Evolutionary conservation across 2,113 vertebrate species (phyloP), one percentile per base, ranked within the genome.

Genomic region (Tragelaphus scriptus): DNA sequence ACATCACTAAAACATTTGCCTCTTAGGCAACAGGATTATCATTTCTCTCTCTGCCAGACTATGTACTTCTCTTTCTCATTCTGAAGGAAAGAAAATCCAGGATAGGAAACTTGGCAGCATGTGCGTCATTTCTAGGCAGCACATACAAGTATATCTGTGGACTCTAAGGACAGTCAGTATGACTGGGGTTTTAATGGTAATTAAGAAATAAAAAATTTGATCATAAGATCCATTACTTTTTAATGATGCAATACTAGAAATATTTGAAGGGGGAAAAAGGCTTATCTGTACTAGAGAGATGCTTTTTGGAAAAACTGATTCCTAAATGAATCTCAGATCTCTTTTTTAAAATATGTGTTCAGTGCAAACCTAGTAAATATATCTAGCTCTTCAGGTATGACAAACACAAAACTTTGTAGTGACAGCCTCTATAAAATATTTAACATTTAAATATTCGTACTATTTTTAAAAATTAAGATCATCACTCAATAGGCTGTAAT

Each of bases 41-140:
- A 89, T 71, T 91, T 97, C 89, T 95, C 40, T 88, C 53, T 91
- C 58, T 98, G 90, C 55, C 88, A 81, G 88, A 17, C 97, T 96
- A 61, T 79, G 21, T 88, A 75, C 77, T 36, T 89, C 71, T 88
- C 68, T 89, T 61, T 92, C 80, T 87, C 32, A 17, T 95, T n/a
- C n/a, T 98, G 28, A 93, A 85, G 90, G 25, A 95, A 97, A 96
- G 15, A 13, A 6, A 40, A 82, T 79, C 71, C 87, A 94, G 88
- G 7, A 90, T 1, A 89, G 9, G 21, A 80, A 68, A 75, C 8
- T 65, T 93, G 65, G 95, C 61, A 94, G 82, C 55, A 51, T 2
- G 88, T 94, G 53, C 47, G 28, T 93, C 85, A 25, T 51, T 23
- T 81, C 17, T 79, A 90, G 23, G 82, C 3, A 79, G 7, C 55